phyloP scores from a whole-genome alignment of 2,113 vertebrate species.

The Baryphthengus martii region DNA sequence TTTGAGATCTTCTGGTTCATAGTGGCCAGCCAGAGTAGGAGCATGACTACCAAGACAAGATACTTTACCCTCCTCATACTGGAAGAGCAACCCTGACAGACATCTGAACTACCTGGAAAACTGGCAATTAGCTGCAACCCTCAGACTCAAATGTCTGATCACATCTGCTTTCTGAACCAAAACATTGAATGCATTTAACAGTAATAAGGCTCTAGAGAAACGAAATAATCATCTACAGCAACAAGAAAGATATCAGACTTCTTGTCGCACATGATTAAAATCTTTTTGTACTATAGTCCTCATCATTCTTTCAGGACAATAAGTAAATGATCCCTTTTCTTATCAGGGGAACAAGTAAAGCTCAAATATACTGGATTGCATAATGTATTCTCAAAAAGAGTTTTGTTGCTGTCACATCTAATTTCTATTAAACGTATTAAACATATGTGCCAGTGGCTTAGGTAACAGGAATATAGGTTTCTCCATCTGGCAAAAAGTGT shows the following conservation, averaged over 20 bases:
- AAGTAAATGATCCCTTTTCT: background rate
- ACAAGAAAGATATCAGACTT: background rate
- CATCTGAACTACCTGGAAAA: background rate
- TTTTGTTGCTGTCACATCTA: constrained; percentile 38
- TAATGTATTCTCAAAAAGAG: background rate
- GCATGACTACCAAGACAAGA: background rate
- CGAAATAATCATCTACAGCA: background rate
- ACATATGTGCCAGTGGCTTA: background rate
- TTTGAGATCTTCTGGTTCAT: background rate
- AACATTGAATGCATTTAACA: background rate
- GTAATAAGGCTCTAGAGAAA: background rate
- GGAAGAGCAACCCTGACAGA: background rate
- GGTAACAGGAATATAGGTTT: background rate
- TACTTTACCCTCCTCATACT: background rate
- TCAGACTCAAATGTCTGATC: background rate
- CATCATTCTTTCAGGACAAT: background rate
- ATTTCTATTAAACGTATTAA: constrained; percentile 39
- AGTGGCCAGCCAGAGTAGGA: background rate
- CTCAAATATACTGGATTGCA: background rate
- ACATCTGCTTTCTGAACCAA: background rate
- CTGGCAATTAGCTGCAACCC: background rate
- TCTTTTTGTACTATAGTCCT: background rate
- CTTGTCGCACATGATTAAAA: background rate
- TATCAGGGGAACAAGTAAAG: background rate
- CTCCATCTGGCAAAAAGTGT: background rate